Evolutionary conservation across 2,113 vertebrate species (phyloP).

Genomic region (Pterocles gutturalis): DNA sequence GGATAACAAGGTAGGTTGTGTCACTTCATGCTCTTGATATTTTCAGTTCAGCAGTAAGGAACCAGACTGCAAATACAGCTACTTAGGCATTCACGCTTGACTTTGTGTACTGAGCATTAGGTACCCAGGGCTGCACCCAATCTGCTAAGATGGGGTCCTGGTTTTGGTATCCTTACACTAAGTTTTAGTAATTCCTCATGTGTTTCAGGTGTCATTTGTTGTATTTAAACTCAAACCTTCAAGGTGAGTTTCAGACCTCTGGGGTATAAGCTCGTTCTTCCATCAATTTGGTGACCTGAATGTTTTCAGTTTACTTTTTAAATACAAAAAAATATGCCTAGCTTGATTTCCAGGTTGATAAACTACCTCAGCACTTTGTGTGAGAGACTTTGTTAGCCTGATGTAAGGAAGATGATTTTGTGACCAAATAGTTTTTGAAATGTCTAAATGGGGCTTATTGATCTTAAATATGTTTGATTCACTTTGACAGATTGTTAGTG

Average conservation of each 20-base stretch:
- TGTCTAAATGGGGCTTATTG: not conserved
- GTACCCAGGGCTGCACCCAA: not conserved
- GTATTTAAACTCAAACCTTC: not conserved
- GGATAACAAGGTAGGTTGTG: constrained; percentile 89
- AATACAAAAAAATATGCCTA: not conserved
- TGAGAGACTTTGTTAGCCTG: not conserved
- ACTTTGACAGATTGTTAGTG: not conserved
- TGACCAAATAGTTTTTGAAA: not conserved
- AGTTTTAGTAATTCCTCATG: accelerated
- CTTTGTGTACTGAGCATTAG: not conserved
- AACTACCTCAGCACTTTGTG: no score
- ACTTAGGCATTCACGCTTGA: accelerated
- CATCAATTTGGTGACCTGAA: not conserved
- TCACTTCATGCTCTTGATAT: no score
- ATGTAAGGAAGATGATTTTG: no score
- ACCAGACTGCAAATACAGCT: not conserved
- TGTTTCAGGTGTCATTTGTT: not conserved
- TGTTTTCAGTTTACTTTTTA: not conserved
- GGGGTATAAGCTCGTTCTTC: not conserved
- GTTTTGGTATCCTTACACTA: not conserved
- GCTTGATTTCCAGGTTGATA: not conserved
- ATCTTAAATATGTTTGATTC: not conserved
- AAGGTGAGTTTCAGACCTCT: not conserved
- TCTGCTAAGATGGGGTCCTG: not conserved
- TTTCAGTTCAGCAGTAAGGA: no score